phyloP scores from a whole-genome alignment of 2,797 vertebrate species.

The Anisognathus igniventris region DNA sequence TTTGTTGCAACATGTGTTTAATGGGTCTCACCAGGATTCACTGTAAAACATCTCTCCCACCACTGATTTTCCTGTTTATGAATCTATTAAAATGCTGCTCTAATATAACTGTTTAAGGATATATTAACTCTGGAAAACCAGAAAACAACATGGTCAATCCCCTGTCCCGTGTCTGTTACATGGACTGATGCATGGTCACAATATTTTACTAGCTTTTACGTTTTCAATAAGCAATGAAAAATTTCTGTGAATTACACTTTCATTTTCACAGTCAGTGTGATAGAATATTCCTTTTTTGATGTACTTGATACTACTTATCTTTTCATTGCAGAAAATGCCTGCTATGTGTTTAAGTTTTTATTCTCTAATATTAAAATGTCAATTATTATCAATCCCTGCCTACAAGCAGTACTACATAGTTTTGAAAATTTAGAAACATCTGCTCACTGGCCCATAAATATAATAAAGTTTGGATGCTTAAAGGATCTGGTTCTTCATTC shows the following conservation, averaged over 20 bases:
- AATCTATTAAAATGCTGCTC: background rate
- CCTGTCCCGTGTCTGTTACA: background rate
- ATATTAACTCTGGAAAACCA: background rate
- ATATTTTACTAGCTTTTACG: background rate
- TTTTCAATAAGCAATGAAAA: background rate
- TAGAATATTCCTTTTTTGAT: background rate
- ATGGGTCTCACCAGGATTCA: background rate
- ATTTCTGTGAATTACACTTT: background rate
- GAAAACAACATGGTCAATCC: no score
- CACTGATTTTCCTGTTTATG: background rate
- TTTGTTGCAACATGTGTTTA: background rate
- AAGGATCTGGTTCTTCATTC: background rate
- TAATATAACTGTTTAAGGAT: background rate
- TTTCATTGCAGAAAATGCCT: background rate
- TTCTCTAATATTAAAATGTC: background rate
- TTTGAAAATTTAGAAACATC: background rate
- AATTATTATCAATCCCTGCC: background rate
- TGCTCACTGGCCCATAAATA: background rate
- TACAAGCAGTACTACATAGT: background rate
- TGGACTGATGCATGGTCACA: background rate
- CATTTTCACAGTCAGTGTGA: background rate
- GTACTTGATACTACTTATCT: background rate
- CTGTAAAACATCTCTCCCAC: background rate
- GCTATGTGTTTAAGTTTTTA: background rate
- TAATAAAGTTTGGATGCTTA: background rate